These are phyloP conservation scores for Thymelicus sylvestris DNA, from an alignment of 2,888 invertebrate genomes.

Conservation along the genomic window DNA sequence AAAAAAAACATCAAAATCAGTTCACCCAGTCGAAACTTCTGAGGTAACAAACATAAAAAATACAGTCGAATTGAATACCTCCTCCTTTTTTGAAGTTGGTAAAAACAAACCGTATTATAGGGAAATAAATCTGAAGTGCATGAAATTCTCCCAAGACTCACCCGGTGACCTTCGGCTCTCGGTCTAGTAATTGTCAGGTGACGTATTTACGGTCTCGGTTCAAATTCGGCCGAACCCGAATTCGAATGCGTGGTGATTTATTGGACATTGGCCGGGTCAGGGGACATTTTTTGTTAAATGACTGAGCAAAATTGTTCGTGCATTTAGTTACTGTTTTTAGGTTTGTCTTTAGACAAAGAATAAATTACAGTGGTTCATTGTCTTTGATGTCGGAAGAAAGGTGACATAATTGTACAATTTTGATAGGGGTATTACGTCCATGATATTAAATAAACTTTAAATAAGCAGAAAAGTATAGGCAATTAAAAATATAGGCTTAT, in stretches of 20 bases:
- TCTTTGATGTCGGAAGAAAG: too few relatives aligned
- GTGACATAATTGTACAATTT: too few relatives aligned
- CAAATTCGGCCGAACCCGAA: conserved; percentile 15
- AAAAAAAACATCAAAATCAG: too few relatives aligned
- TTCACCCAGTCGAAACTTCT: too few relatives aligned
- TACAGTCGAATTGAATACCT: too few relatives aligned
- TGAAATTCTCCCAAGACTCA: conserved; percentile 16
- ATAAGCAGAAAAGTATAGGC: too few relatives aligned
- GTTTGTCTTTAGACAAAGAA: neutral
- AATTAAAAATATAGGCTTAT: too few relatives aligned
- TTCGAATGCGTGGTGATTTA: conserved; percentile 27
- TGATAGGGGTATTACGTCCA: too few relatives aligned
- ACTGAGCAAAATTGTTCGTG: conserved; percentile 20
- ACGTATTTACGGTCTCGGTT: conserved; percentile 27
- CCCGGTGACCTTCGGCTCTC: neutral
- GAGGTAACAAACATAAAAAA: too few relatives aligned
- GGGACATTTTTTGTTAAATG: conserved; percentile 33
- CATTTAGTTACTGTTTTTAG: neutral
- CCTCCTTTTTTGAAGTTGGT: too few relatives aligned
- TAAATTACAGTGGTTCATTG: too few relatives aligned
- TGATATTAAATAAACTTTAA: too few relatives aligned
- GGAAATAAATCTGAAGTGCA: conserved; percentile 9
- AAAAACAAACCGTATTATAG: neutral
- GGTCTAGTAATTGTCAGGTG: conserved; percentile 34
- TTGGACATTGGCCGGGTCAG: conserved; percentile 7